Conservation (phyloP, 1,140 invertebrate genomes). For the Oncopeltus fasciatus region DNA sequence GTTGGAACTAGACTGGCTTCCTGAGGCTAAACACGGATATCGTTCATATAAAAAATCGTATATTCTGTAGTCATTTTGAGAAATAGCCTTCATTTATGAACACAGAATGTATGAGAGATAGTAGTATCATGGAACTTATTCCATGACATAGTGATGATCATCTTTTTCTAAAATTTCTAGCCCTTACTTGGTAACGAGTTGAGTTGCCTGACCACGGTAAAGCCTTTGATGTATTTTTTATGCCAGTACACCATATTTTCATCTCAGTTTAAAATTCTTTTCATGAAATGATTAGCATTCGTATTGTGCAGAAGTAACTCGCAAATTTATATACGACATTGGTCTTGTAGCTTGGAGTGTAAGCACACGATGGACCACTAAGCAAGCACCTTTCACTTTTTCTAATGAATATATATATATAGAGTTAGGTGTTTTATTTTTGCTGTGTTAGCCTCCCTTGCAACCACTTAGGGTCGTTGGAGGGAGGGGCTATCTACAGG, state of each 20-base stretch:
- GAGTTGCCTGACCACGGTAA: background rate
- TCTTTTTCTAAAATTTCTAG: background rate
- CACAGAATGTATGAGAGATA: background rate
- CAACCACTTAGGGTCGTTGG: too few species aligned
- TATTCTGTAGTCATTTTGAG: background rate
- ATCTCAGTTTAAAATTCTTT: background rate
- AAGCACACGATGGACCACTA: background rate
- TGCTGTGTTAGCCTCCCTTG: too few species aligned
- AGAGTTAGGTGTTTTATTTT: too few species aligned
- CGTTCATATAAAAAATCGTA: too few species aligned
- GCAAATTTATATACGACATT: background rate
- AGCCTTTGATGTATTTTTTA: background rate
- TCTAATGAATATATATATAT: too few species aligned
- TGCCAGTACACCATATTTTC: background rate
- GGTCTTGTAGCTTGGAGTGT: background rate
- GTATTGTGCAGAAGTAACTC: background rate
- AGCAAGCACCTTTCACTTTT: background rate
- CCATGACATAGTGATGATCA: background rate
- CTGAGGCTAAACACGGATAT: too few species aligned
- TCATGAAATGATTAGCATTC: background rate
- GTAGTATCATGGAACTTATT: too few species aligned
- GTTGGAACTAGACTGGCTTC: too few species aligned
- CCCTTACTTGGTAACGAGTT: slow-evolving; percentile 1
- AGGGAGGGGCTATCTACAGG: too few species aligned
- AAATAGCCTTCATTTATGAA: background rate